These are phyloP conservation scores for Ips typographus DNA, from an alignment of 1,140 invertebrate genomes.

Conservation along the genomic window DNA sequence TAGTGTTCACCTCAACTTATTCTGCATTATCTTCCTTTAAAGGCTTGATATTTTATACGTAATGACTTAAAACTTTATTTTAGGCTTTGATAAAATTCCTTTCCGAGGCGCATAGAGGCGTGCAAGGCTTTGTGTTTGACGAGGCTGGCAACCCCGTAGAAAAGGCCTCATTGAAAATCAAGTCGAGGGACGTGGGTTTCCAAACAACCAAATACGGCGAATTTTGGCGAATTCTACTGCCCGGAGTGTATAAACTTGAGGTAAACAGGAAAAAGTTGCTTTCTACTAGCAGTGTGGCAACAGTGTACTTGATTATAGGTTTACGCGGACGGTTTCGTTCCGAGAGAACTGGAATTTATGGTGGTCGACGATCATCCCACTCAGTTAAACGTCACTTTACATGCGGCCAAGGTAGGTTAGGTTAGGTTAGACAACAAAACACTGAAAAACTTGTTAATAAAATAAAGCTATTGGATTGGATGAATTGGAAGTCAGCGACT, in stretches of 20 bases:
- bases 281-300: not conserved
- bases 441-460: not conserved
- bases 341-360: slow-evolving; percentile 80
- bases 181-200: slow-evolving; percentile 83
- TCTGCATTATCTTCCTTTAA: too few relatives aligned
- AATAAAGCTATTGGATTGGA: not conserved
- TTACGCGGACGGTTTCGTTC: slow-evolving; percentile 79
- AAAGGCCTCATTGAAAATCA: slow-evolving; percentile 80
- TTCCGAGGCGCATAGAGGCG: slow-evolving; percentile 84
- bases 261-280: slow-evolving; percentile 52
- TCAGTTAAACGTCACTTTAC: slow-evolving; percentile 78
- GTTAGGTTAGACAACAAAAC: not conserved
- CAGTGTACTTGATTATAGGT: slow-evolving; percentile 58
- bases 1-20: too few relatives aligned
- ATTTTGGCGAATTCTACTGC: slow-evolving; percentile 86
- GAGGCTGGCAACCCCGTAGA: slow-evolving; percentile 79
- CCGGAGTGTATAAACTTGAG: slow-evolving; percentile 81
- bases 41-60: slow-evolving; percentile 4
- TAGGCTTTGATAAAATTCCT: slow-evolving; percentile 82
- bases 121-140: slow-evolving; percentile 82
- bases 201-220: slow-evolving; percentile 90
- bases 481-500: too few relatives aligned
- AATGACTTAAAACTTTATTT: slow-evolving; percentile 34
- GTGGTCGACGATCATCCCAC: slow-evolving; percentile 85
- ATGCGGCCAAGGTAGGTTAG: slow-evolving; percentile 73